A percentile compares a stretch with the other conserved stretches of the same genome.
Evolutionary conservation across 2,113 vertebrate genomes (phyloP).

Genomic region (Clinocottus analis): DNA sequence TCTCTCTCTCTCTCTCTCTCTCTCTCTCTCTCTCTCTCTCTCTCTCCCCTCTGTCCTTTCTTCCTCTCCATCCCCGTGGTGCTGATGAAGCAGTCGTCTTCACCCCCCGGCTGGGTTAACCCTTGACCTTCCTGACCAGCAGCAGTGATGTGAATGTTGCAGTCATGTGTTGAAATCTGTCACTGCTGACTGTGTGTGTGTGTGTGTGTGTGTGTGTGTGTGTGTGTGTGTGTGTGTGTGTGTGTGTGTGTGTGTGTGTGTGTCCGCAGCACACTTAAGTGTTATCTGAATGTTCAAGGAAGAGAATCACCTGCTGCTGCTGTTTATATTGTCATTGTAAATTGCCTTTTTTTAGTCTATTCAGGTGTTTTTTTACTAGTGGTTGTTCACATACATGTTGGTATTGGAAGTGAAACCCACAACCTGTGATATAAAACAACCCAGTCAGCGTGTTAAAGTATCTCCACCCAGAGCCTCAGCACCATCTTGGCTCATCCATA

Average conservation of each 20-base stretch:
- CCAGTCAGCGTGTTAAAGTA: no score
- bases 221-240: constrained; percentile 3
- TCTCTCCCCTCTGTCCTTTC: constrained; percentile 26
- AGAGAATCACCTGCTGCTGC: neutral
- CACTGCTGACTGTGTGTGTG: constrained; percentile 7
- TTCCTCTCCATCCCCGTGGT: constrained; percentile 56
- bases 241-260: constrained; percentile 8
- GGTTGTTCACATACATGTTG: neutral
- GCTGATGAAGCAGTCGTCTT: constrained; percentile 70
- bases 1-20: constrained; percentile 65
- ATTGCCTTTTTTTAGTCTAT: neutral
- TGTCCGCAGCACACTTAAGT: neutral
- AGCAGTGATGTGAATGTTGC: constrained; percentile 34
- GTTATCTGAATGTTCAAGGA: neutral
- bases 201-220: constrained; percentile 17
- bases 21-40: constrained; percentile 25
- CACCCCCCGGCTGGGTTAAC: constrained; percentile 52
- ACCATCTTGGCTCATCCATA: neutral
- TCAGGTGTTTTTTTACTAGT: neutral
- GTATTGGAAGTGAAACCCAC: neutral
- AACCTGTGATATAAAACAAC: neutral
- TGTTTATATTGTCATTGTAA: neutral
- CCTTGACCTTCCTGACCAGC: constrained; percentile 51
- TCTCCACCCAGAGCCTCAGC: no score
- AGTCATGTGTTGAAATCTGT: constrained; percentile 7